phyloP scores from a whole-genome alignment of 2,113 vertebrate genomes.

The Cynoglossus semilaevis region DNA sequence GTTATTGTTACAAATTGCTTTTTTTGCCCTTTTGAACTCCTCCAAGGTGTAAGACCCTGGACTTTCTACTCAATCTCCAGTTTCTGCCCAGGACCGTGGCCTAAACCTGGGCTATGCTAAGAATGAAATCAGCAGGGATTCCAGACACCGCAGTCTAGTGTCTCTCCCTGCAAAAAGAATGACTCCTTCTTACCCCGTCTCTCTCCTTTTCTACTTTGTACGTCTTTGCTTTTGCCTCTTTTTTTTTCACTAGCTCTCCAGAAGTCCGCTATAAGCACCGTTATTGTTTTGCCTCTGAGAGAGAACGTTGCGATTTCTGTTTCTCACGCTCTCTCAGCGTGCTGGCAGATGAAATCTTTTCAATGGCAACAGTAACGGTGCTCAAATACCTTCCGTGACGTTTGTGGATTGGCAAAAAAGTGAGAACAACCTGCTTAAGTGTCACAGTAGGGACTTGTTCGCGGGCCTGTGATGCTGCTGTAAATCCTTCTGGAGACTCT shows the following conservation, averaged over 20 bases:
- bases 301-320: constrained; percentile 13
- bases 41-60: constrained; percentile 17
- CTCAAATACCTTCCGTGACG: constrained; percentile 9
- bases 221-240: constrained; percentile 8
- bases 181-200: constrained; percentile 17
- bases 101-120: constrained; percentile 62
- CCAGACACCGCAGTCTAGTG: constrained; percentile 55
- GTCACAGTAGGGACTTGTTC: constrained; percentile 25
- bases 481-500: constrained; percentile 34
- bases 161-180: constrained; percentile 46
- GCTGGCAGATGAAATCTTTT: constrained; percentile 42
- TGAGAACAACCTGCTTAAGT: constrained; percentile 15
- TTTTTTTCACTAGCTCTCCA: not conserved
- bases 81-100: constrained; percentile 32
- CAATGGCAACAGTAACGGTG: constrained; percentile 31
- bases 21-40: constrained; percentile 41
- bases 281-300: constrained; percentile 45
- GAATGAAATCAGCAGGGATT: constrained; percentile 53
- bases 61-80: constrained; percentile 34
- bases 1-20: constrained; percentile 23
- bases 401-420: constrained; percentile 31
- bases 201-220: constrained; percentile 14
- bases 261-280: not conserved
- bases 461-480: constrained; percentile 3
- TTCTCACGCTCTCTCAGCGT: constrained; percentile 54